Base-by-base conservation (phyloP, 2,113 vertebrate genomes). In the Cyprinus carpio region DNA sequence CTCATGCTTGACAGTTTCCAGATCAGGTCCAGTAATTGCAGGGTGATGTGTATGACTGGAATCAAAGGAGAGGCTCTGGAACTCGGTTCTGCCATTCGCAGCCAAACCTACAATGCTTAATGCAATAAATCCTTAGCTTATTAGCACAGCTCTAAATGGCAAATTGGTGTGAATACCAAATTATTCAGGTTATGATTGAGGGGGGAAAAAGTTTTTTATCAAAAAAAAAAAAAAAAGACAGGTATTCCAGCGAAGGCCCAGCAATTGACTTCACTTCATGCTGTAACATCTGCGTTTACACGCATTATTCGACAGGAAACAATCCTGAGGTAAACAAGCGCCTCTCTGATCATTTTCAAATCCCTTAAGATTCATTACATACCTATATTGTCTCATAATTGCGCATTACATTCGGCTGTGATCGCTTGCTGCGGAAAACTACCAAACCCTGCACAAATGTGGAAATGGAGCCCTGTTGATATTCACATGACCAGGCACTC, bases 1-100 rank as follows among this genome's bases (percentile, higher is more conserved):
- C 93, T 94, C 93, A 93, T 92, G 93, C 92, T 93, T 93, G 93
- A 93, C 92, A 92, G 93, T 93, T 93, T 93, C 92, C 93, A 93
- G 92, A 93, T 92, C 92, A 91, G 90, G 90, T 91, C 93, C 90
- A 90, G 91, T 93, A 94, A 94, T 94, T 94, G 92, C 91, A 90
- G 93, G 91, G 93, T 94, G 93, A 94, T 94, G 91, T 93, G 93
- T 93, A 92, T 92, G 91, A 93, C 92, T 92, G 90, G 90, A 93
- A 94, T 94, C 92, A 91, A 93, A 94, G 93, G 86, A 82, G 82
- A 37, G 20, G 31, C 82, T 78, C 58, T 80, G 78, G 87, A 85
- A 69, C 89, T 85, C 89, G 89, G 90, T 90, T 92, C 87, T 87
- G 91, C 92, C 91, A 92, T 89, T 89, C 89, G 89, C 85, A 51